Conservation (phyloP, 2,888 invertebrate species). For the Melieria omissa region DNA sequence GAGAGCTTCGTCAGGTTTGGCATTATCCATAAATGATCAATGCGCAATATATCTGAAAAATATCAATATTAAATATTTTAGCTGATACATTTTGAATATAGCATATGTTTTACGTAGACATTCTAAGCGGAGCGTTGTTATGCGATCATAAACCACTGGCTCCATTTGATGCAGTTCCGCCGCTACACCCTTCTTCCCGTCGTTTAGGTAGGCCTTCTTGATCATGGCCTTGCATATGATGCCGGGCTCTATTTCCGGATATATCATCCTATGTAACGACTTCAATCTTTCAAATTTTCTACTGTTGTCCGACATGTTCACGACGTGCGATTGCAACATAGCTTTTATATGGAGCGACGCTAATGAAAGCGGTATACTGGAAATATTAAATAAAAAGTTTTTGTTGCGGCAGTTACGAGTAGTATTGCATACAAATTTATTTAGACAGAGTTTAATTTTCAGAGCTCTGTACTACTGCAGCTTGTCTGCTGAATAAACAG, state of each 20-base stretch:
- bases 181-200: conserved; percentile 82
- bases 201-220: conserved; percentile 76
- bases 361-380: too few relatives aligned
- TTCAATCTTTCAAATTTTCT: conserved; percentile 47
- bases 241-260: conserved; percentile 74
- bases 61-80: too few relatives aligned
- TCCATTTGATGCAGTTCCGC: conserved; percentile 80
- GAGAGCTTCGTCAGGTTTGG: conserved; percentile 81
- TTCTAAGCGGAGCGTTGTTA: conserved; percentile 78
- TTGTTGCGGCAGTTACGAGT: too few relatives aligned
- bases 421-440: too few relatives aligned
- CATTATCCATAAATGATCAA: conserved; percentile 89
- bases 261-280: conserved; percentile 65
- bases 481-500: too few relatives aligned
- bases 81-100: too few relatives aligned
- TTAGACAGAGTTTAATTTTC: too few relatives aligned
- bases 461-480: too few relatives aligned
- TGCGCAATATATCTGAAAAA: conserved; percentile 79
- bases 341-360: too few relatives aligned
- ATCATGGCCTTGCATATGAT: conserved; percentile 85
- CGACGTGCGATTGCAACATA: too few relatives aligned
- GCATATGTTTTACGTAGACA: conserved; percentile 73
- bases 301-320: conserved; percentile 9
- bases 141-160: conserved; percentile 80
- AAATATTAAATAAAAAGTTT: too few relatives aligned